phyloP scores from a whole-genome alignment of 1,140 invertebrate species.

The Drosophila pectinifera region DNA sequence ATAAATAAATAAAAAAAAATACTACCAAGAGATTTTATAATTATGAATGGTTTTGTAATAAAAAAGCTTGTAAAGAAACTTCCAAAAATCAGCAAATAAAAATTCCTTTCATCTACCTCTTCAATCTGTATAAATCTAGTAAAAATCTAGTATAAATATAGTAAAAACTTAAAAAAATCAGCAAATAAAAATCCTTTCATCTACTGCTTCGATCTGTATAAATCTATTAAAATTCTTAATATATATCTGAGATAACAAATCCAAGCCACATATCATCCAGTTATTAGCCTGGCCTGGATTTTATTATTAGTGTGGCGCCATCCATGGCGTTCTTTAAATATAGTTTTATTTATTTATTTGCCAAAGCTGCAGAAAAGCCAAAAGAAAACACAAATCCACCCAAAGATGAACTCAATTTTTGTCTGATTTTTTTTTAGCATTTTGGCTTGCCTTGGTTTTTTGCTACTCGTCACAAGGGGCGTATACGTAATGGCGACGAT shows the following conservation, averaged over 20 bases:
- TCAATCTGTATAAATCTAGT: neutral
- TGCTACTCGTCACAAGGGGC: conserved; percentile 37
- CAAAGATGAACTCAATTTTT: conserved; percentile 65
- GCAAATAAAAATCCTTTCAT: neutral
- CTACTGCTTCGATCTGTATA: neutral
- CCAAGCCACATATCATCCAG: conserved; percentile 22
- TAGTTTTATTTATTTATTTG: conserved; percentile 48
- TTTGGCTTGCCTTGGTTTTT: neutral
- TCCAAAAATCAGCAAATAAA: neutral
- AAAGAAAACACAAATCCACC: conserved; percentile 29
- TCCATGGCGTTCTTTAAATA: conserved; percentile 37
- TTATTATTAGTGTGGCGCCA: conserved; percentile 29
- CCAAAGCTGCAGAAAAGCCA: conserved; percentile 11
- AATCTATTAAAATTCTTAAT: conserved; percentile 1
- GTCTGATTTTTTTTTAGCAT: neutral
- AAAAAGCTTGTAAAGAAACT: neutral
- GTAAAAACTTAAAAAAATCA: neutral
- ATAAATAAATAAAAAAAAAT: too few species aligned
- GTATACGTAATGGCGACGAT: conserved; percentile 66
- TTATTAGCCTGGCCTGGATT: conserved; percentile 17
- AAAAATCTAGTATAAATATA: too few species aligned
- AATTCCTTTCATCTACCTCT: neutral
- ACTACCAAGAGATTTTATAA: too few species aligned
- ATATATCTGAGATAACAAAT: conserved; percentile 18
- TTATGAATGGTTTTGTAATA: neutral